A percentile compares a stretch with the other conserved stretches of the same genome.
Evolutionary conservation across 2,888 invertebrate species (phyloP).

Genomic region (Limnephilus lunatus): DNA sequence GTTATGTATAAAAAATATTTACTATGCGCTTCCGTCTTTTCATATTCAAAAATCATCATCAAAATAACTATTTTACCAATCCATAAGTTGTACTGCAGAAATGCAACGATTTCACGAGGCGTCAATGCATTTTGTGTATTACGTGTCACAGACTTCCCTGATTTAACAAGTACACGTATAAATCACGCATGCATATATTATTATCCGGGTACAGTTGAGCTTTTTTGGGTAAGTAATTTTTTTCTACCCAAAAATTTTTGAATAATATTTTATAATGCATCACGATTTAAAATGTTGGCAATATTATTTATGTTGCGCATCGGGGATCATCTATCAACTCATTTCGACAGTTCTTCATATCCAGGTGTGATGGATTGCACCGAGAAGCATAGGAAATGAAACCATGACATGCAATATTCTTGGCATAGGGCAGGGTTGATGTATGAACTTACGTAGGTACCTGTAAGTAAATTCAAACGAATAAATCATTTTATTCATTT

Average conservation of each 20-base stretch:
- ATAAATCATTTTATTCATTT: not conserved
- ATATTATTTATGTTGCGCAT: not conserved
- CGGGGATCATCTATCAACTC: not conserved
- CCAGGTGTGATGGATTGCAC: not conserved
- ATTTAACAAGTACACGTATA: conserved; percentile 59
- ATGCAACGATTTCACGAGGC: not conserved
- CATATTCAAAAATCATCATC: not conserved
- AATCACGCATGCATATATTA: conserved; percentile 61
- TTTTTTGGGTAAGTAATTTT: conserved; percentile 13
- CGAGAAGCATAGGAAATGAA: not conserved
- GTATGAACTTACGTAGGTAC: not conserved
- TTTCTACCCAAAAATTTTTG: not conserved
- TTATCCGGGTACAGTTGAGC: conserved; percentile 18
- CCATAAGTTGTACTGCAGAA: not conserved
- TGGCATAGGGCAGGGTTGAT: not conserved
- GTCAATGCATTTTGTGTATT: conserved; percentile 36
- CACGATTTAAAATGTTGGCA: not conserved
- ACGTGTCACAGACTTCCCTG: conserved; percentile 53
- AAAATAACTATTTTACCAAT: not conserved
- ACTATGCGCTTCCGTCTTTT: no score
- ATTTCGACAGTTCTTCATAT: not conserved
- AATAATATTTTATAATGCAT: no score
- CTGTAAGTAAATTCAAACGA: not conserved
- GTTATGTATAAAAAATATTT: no score
- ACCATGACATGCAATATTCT: conserved; percentile 2